Evolutionary conservation across 2,113 vertebrate species (phyloP).

Genomic region (Chaetodon trifascialis): DNA sequence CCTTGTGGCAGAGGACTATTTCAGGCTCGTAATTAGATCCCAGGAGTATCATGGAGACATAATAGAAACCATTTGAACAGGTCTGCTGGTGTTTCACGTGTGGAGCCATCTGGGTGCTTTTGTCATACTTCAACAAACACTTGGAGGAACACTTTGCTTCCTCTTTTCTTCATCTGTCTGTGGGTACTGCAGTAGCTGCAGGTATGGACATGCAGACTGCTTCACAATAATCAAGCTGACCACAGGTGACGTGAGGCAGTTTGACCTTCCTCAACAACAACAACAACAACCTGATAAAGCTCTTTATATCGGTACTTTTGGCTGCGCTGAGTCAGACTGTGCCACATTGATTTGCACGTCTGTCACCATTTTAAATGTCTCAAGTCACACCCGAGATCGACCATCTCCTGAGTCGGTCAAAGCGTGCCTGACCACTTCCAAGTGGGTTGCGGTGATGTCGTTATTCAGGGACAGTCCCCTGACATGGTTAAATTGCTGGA

Average conservation of each 20-base stretch:
- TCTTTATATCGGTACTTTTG: no score
- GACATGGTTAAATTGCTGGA: no score
- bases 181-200: background rate
- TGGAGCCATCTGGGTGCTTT: slow-evolving; percentile 24
- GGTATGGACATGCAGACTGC: background rate
- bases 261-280: background rate
- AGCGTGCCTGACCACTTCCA: no score
- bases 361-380: no score
- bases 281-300: background rate
- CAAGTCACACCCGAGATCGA: no score
- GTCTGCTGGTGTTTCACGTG: slow-evolving; percentile 37
- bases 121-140: background rate
- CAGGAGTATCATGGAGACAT: slow-evolving; percentile 22
- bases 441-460: no score
- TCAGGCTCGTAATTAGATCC: slow-evolving; percentile 30
- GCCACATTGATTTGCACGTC: no score
- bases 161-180: background rate
- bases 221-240: background rate
- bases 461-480: no score
- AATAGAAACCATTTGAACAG: background rate
- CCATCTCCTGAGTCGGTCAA: no score
- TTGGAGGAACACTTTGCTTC: background rate
- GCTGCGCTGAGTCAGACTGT: no score
- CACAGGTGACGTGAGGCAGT: background rate
- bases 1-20: background rate